A percentile compares a stretch with the other conserved stretches of the same genome.
phyloP scores from a whole-genome alignment of 2,113 vertebrate species.

The Calonectris borealis region DNA sequence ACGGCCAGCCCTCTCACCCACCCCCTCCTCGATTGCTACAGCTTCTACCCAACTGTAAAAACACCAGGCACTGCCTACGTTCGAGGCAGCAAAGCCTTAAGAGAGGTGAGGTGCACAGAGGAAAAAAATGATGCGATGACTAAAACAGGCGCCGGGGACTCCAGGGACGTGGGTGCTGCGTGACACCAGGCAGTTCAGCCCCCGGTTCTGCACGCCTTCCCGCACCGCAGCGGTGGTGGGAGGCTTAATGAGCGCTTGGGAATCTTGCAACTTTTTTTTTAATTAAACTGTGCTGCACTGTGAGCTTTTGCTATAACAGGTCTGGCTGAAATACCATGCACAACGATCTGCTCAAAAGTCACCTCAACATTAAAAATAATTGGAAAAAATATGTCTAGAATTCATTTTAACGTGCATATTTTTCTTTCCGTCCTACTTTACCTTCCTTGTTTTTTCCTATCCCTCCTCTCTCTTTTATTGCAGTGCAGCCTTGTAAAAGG shows the following conservation, averaged over 20 bases:
- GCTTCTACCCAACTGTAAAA: neutral
- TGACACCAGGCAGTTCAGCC: neutral
- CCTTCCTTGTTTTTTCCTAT: neutral
- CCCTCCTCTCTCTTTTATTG: neutral
- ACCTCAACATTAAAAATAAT: neutral
- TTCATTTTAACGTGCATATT: neutral
- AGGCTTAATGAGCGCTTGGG: neutral
- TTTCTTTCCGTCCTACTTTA: neutral
- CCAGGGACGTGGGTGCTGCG: rapidly evolving
- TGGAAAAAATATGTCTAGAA: neutral
- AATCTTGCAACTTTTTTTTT: neutral
- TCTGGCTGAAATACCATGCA: neutral
- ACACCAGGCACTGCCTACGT: neutral
- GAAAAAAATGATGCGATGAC: neutral
- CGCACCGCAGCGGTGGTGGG: neutral
- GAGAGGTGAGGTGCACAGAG: neutral
- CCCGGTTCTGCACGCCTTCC: neutral
- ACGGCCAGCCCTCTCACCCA: neutral
- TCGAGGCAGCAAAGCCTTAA: neutral
- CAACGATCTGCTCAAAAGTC: neutral
- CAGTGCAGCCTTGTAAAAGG: neutral
- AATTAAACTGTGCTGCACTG: neutral
- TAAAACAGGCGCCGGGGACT: neutral
- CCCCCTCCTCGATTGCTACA: neutral
- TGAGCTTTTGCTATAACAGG: neutral